phyloP scores from a whole-genome alignment of 2,113 vertebrate genomes.

The Lepus americanus region DNA sequence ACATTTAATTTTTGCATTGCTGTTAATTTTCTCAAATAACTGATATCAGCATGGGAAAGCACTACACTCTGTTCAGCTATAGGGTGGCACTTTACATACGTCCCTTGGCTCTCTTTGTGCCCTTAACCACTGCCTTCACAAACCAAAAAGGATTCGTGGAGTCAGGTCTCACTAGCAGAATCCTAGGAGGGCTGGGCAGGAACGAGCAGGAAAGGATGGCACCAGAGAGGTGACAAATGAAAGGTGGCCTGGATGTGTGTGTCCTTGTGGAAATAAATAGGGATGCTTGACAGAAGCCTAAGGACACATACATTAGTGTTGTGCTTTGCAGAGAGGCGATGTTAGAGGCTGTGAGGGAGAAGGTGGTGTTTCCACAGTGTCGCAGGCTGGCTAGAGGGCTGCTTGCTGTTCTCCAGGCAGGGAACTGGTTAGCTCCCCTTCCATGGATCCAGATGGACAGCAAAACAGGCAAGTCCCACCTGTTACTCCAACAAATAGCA shows the following conservation, averaged over 20 bases:
- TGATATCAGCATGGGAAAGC: constrained; percentile 88
- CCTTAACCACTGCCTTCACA: constrained; percentile 86
- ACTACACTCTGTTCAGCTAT: constrained; percentile 86
- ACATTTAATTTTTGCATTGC: too few relatives aligned
- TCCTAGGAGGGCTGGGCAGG: constrained; percentile 56
- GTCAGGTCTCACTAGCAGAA: not conserved
- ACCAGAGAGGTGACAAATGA: constrained; percentile 59
- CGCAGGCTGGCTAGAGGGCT: constrained; percentile 84
- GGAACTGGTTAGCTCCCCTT: constrained; percentile 77
- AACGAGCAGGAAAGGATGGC: not conserved
- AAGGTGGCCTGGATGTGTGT: constrained; percentile 68
- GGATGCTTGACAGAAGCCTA: constrained; percentile 83
- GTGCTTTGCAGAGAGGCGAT: constrained; percentile 89
- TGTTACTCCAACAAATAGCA: constrained; percentile 82
- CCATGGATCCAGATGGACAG: constrained; percentile 70
- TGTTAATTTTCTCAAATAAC: constrained; percentile 90
- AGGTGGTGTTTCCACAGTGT: constrained; percentile 79
- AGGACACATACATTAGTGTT: constrained; percentile 89
- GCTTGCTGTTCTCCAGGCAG: constrained; percentile 84
- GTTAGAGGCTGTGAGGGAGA: constrained; percentile 72
- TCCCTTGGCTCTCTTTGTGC: constrained; percentile 86
- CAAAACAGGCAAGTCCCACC: constrained; percentile 76
- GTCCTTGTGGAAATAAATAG: constrained; percentile 89
- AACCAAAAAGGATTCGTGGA: constrained; percentile 72
- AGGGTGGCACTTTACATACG: constrained; percentile 89